Percentiles rank a stretch among this genome's conserved stretches.
Conservation (phyloP, 1,140 invertebrate genomes). For the Homarus americanus region DNA sequence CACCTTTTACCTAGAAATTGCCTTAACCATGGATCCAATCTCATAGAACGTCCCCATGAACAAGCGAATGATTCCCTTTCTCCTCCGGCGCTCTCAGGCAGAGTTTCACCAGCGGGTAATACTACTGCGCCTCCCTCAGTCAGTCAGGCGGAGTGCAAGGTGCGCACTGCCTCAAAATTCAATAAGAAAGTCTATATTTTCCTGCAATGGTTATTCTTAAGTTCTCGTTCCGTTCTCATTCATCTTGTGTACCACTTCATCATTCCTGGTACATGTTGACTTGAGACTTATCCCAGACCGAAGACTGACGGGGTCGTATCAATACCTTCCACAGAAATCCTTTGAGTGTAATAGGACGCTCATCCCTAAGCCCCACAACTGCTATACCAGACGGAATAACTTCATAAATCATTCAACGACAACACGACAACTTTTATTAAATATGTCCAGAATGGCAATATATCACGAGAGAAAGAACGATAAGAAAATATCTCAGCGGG, state of each 20-base stretch:
- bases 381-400: too few relatives aligned
- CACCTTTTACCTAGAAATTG: not conserved
- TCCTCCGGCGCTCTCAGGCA: not conserved
- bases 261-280: not conserved
- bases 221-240: not conserved
- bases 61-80: not conserved
- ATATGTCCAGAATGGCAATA: not conserved
- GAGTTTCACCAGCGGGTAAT: too few relatives aligned
- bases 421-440: not conserved
- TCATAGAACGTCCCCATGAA: not conserved
- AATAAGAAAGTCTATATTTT: not conserved
- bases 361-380: too few relatives aligned
- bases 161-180: not conserved
- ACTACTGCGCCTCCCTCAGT: not conserved
- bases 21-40: conserved; percentile 11
- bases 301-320: too few relatives aligned
- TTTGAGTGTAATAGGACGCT: too few relatives aligned
- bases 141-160: not conserved
- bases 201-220: not conserved
- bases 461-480: not conserved
- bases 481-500: not conserved
- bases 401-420: not conserved
- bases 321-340: too few relatives aligned
- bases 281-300: not conserved
- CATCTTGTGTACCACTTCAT: not conserved